phyloP scores from a whole-genome alignment of 2,888 invertebrate genomes.

The Atrina japonica region DNA sequence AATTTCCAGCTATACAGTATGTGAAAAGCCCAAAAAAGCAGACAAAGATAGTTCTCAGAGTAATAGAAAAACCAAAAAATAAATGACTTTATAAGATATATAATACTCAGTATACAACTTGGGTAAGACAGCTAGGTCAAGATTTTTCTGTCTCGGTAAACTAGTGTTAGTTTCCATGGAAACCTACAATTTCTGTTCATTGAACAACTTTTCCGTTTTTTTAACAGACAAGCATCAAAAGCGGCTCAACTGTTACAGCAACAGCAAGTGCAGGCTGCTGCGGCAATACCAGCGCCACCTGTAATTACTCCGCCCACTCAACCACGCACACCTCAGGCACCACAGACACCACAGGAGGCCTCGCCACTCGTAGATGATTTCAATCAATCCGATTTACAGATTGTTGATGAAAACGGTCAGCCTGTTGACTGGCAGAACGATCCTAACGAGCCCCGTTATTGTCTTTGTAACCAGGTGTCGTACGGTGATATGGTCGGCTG shows the following conservation, averaged over 20 bases:
- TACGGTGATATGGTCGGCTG: slow-evolving; percentile 99
- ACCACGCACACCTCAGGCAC: slow-evolving; percentile 76
- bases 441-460: slow-evolving; percentile 97
- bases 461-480: slow-evolving; percentile 97
- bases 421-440: slow-evolving; percentile 92
- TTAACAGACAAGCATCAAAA: slow-evolving; percentile 70
- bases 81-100: too few relatives aligned
- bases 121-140: too few relatives aligned
- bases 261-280: slow-evolving; percentile 47
- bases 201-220: too few relatives aligned
- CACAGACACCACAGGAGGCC: slow-evolving; percentile 79
- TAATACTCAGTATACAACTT: too few relatives aligned
- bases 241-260: slow-evolving; percentile 65
- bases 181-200: too few relatives aligned
- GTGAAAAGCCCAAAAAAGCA: too few relatives aligned
- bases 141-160: too few relatives aligned
- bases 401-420: slow-evolving; percentile 71
- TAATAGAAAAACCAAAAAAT: too few relatives aligned
- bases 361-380: slow-evolving; percentile 81
- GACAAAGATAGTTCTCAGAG: too few relatives aligned
- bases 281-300: slow-evolving; percentile 46
- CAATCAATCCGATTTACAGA: slow-evolving; percentile 67
- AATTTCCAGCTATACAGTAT: too few relatives aligned
- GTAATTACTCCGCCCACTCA: slow-evolving; percentile 29
- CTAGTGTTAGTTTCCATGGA: too few relatives aligned